These are phyloP conservation scores for Schizothorax lantsangensis DNA, from an alignment of 2,797 vertebrate species.

Conservation along the genomic window DNA sequence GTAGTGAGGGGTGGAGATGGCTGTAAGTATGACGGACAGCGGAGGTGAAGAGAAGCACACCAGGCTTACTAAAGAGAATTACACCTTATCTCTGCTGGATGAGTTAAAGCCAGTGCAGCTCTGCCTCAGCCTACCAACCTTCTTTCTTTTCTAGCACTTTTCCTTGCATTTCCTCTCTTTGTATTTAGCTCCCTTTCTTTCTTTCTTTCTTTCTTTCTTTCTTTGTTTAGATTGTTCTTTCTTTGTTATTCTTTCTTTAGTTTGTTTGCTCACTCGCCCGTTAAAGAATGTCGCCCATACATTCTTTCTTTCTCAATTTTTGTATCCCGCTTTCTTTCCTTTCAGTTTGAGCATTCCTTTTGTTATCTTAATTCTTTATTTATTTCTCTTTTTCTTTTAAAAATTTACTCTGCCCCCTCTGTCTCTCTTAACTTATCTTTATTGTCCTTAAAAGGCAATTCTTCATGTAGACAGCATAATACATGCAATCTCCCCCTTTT, in stretches of 20 bases:
- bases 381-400: background rate
- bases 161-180: conserved; percentile 3
- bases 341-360: background rate
- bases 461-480: too few relatives aligned
- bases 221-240: background rate
- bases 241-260: background rate
- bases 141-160: background rate
- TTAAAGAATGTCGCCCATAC: background rate
- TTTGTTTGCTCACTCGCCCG: background rate
- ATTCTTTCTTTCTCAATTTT: background rate
- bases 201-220: background rate
- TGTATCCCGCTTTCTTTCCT: background rate
- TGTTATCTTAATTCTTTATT: background rate
- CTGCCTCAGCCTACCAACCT: background rate
- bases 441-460: too few relatives aligned
- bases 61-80: conserved; percentile 42
- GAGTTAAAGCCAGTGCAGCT: conserved; percentile 30
- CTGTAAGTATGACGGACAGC: conserved; percentile 42
- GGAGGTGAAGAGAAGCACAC: conserved; percentile 42
- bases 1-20: conserved; percentile 33
- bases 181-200: background rate
- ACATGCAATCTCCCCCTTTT: background rate
- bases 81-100: conserved; percentile 44
- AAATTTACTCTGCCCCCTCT: background rate
- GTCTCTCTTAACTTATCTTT: background rate